phyloP scores from a whole-genome alignment of 2,113 vertebrate species.

The Paralichthys olivaceus region DNA sequence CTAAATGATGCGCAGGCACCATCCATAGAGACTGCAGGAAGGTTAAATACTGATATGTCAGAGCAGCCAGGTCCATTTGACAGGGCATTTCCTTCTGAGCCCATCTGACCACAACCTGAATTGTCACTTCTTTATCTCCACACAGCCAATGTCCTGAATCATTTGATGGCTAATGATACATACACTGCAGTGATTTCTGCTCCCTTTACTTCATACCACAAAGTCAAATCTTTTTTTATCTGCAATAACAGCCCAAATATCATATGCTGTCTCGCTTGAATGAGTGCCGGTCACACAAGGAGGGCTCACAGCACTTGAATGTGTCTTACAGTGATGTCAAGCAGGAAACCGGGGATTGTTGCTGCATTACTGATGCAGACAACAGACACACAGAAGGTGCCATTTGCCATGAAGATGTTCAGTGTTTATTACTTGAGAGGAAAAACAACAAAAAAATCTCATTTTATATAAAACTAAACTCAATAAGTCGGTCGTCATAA shows the following conservation, averaged over 20 bases:
- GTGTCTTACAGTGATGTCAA: neutral
- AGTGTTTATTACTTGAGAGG: neutral
- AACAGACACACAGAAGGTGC: neutral
- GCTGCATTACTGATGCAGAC: constrained; percentile 1
- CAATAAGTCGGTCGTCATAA: neutral
- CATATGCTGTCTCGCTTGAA: constrained; percentile 25
- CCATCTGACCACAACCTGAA: constrained; percentile 18
- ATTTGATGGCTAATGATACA: constrained; percentile 53
- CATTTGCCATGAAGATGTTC: neutral
- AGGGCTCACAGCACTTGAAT: constrained; percentile 15
- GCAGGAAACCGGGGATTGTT: constrained; percentile 8
- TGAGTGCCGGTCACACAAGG: constrained; percentile 36
- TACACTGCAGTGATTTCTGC: constrained; percentile 17
- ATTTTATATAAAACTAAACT: neutral
- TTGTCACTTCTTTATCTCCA: constrained; percentile 13
- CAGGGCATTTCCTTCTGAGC: constrained; percentile 37
- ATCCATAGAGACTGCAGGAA: constrained; percentile 27
- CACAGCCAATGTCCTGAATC: constrained; percentile 49
- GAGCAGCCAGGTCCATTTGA: constrained; percentile 40
- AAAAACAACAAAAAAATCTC: constrained; percentile 7
- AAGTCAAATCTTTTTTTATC: constrained; percentile 40
- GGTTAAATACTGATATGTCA: constrained; percentile 54
- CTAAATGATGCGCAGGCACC: constrained; percentile 36
- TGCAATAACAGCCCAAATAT: constrained; percentile 42
- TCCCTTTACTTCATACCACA: constrained; percentile 24